Base-by-base conservation (phyloP, 2,113 vertebrate species). In the Lophochroa leadbeateri region DNA sequence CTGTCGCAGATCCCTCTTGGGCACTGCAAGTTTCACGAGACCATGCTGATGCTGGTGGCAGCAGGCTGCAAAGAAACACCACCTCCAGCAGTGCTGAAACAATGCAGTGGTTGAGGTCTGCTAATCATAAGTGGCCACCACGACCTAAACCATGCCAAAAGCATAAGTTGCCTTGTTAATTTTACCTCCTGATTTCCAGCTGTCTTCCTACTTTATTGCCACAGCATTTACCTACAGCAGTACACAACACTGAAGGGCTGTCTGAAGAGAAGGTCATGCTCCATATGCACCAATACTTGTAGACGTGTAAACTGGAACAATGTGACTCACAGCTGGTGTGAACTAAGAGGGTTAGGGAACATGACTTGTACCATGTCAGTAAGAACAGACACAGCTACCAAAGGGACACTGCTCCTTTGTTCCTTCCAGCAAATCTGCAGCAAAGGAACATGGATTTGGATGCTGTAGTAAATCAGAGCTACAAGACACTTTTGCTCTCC, bases 281-380 rank as follows among this genome's bases (percentile, higher is more conserved):
- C 83, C 49, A 13, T 9, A 21, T 1, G 21, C 57, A 79, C 35
- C 3, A 11, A 49, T 43, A 47, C 9, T 35, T 60, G 18, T 15
- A 1, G 2, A 7, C 11, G 28, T 47, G n/a, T 35, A 82, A 58
- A 70, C 5, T 25, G 29, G 5, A 33, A 53, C 31, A 60, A 24
- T 1, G 4, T 24, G 57, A 47, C 28, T 13, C 0, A 0, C 6
- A 39, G 43, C 39, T 64, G 2, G 10, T 50, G 17, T 37, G 50
- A 28, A 44, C 19, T 58, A 35, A 43, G 5, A 2, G 2, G 4
- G 1, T 35, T 24, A 60, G n/a, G 39, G 27, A 87, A 55, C 27
- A 60, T 0, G 0, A 11, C 14, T 44, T 64, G 17, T 50, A 52
- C 16, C 33, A 9, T 6, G 11, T 39, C 25, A 70, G 24, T 11